Conservation (phyloP, 2,113 vertebrate genomes). For the Pollimyrus isidori region DNA sequence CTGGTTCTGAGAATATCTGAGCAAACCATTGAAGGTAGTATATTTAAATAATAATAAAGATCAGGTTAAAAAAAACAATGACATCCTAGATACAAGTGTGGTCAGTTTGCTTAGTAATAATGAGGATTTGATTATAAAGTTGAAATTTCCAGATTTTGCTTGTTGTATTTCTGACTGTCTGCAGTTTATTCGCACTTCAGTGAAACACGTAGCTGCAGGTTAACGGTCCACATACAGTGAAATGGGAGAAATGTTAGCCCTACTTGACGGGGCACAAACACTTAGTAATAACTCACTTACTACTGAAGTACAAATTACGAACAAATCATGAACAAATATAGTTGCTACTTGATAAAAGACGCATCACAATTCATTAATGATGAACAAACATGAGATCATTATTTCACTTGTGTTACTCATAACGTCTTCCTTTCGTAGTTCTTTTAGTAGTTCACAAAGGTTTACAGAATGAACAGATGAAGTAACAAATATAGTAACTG, state of each 20-base stretch:
- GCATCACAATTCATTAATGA: background rate
- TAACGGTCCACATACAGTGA: background rate
- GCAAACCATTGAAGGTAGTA: background rate
- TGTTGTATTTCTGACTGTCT: background rate
- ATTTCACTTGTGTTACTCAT: background rate
- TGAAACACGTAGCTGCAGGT: background rate
- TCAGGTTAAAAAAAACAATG: background rate
- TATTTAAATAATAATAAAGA: background rate
- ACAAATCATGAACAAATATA: background rate
- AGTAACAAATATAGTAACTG: background rate
- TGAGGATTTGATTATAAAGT: background rate
- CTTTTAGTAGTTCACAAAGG: background rate
- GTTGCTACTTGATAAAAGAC: background rate
- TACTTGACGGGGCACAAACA: background rate
- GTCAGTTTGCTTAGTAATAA: background rate
- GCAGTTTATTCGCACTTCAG: background rate
- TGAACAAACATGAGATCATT: background rate
- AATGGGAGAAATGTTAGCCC: background rate
- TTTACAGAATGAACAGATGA: background rate
- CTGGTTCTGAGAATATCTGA: background rate
- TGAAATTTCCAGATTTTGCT: background rate
- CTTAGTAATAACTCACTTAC: background rate
- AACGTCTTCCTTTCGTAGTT: background rate
- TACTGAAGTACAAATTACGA: background rate
- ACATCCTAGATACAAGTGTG: background rate